Percentiles rank a stretch among this genome's conserved stretches.
These are phyloP conservation scores for Chionoecetes opilio DNA, from an alignment of 1,140 invertebrate genomes.

Conservation along the genomic window DNA sequence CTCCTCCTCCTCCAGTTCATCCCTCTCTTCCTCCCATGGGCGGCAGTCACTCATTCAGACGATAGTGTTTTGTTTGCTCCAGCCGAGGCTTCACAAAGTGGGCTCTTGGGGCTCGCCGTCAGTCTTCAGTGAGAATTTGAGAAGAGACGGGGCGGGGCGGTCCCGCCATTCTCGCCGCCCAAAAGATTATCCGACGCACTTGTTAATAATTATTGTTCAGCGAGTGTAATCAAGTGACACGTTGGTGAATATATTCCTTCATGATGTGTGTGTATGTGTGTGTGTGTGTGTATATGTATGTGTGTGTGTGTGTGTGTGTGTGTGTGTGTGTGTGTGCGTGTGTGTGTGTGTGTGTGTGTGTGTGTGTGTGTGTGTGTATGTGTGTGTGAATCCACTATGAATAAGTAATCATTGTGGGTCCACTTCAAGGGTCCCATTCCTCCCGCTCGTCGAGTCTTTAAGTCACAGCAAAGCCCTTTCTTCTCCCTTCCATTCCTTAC, in stretches of 20 bases:
- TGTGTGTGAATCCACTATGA: not conserved
- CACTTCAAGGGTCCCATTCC: not conserved
- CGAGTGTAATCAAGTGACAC: not conserved
- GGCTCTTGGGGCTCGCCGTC: not conserved
- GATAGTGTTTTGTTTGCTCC: slow-evolving; percentile 44
- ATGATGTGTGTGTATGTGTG: not conserved
- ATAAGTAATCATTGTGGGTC: not conserved
- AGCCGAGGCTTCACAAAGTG: not conserved
- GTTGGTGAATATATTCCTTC: not conserved
- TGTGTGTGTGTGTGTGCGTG: slow-evolving; percentile 45
- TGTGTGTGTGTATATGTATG: slow-evolving; percentile 9
- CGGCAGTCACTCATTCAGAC: slow-evolving; percentile 37
- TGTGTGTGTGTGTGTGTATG: slow-evolving; percentile 58
- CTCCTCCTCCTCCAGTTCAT: not conserved
- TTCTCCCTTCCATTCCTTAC: not conserved
- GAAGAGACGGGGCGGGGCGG: not conserved
- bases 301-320: slow-evolving; percentile 65
- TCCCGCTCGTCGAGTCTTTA: not conserved
- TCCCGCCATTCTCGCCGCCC: not conserved
- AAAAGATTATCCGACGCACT: not conserved
- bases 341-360: not conserved
- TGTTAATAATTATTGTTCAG: not conserved
- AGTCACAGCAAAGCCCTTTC: not conserved
- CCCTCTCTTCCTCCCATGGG: not conserved
- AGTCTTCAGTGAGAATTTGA: not conserved